Evolutionary conservation across 1,140 invertebrate genomes (phyloP).

Genomic region (Drosophila ficusphila): DNA sequence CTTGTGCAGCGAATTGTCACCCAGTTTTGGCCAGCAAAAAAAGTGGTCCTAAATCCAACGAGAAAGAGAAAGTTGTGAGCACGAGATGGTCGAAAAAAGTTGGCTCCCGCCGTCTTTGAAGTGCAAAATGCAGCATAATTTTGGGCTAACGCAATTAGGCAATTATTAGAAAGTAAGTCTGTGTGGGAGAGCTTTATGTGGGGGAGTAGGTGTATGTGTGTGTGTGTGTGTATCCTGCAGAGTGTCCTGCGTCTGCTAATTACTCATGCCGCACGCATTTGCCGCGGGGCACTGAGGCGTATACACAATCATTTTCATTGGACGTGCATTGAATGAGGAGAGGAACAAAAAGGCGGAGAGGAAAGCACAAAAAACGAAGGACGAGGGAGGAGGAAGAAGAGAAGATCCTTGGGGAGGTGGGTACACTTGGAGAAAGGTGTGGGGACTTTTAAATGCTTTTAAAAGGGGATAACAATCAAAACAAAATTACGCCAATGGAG

Average conservation of each 20-base stretch:
- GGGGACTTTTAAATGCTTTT: background rate
- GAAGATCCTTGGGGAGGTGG: background rate
- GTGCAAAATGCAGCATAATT: constrained; percentile 79
- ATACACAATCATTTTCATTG: constrained; percentile 78
- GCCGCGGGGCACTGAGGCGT: constrained; percentile 73
- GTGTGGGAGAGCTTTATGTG: background rate
- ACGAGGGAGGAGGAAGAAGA: background rate
- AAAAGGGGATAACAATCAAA: background rate
- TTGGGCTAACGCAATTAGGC: constrained; percentile 76
- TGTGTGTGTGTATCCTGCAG: constrained; percentile 35
- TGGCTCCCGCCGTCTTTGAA: constrained; percentile 54
- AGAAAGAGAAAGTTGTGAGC: constrained; percentile 54
- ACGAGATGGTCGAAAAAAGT: constrained; percentile 18
- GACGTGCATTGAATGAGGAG: constrained; percentile 70
- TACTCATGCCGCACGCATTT: constrained; percentile 79
- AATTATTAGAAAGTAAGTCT: constrained; percentile 53
- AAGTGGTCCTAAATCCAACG: background rate
- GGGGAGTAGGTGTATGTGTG: constrained; percentile 5
- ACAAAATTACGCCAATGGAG: too few relatives aligned
- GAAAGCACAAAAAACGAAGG: constrained; percentile 12
- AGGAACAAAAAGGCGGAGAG: background rate
- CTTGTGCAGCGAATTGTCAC: constrained; percentile 79
- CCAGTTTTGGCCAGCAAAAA: constrained; percentile 57
- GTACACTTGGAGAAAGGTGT: background rate
- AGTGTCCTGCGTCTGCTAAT: constrained; percentile 63